Conservation (phyloP, 2,113 vertebrate genomes). For the Entelurus aequoreus region DNA sequence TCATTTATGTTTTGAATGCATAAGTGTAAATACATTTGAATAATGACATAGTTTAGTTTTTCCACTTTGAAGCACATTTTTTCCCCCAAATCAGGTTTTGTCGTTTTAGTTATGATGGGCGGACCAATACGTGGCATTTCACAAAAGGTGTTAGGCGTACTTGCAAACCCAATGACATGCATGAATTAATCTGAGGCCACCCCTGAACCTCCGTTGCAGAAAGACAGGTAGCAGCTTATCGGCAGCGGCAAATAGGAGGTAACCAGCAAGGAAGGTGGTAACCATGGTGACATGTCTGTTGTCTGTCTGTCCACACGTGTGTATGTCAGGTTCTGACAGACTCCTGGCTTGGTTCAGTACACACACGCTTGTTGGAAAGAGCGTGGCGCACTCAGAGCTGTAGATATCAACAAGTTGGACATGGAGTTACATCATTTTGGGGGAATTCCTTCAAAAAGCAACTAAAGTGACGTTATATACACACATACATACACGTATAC, state of each 20-base stretch:
- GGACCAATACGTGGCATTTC: background rate
- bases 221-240: conserved; percentile 62
- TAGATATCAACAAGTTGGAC: conserved; percentile 20
- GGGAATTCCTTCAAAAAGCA: background rate
- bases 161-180: conserved; percentile 8
- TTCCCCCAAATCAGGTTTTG: background rate
- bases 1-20: no score
- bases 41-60: background rate
- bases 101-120: background rate
- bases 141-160: conserved; percentile 2
- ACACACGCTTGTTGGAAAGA: conserved; percentile 14
- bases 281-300: conserved; percentile 44
- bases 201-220: conserved; percentile 63
- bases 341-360: conserved; percentile 22
- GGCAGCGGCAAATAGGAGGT: conserved; percentile 69
- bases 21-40: no score
- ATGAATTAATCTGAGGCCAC: conserved; percentile 46
- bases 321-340: conserved; percentile 25
- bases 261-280: conserved; percentile 48
- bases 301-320: conserved; percentile 45
- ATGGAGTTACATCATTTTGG: background rate
- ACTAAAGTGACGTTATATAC: no score
- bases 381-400: conserved; percentile 32
- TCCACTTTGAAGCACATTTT: background rate
- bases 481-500: no score